Base-by-base conservation (phyloP, 2,888 invertebrate genomes). In the Rhorus exstirpatorius region DNA sequence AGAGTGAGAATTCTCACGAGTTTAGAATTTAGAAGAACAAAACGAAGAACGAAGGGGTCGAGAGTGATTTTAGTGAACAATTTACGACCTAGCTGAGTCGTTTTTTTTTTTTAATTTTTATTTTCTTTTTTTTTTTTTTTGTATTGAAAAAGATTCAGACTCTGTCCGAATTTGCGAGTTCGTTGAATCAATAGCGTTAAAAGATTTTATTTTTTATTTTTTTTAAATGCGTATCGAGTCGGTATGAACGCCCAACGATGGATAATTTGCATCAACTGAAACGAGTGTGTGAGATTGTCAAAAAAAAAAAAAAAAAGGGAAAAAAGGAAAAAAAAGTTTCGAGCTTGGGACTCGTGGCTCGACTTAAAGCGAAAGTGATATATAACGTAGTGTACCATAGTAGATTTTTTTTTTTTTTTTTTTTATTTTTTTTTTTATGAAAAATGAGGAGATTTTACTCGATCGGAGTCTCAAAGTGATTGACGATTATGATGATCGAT, bases 321-420 rank as follows among this genome's bases (percentile, higher is more conserved):
- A 8, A 46, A 7, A 49, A 24, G 35, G n/a, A n/a, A n/a, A 46
- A n/a, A 44, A 53, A 67, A 49, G 76, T 65, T 76, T 76, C 76
- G 80, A 71, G 75, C 55, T 70, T 81, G 71, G 71, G 71, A 81
- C 63, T 77, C 67, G 76, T 60, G 63, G 58, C 61, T 72, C 72
- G 77, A 80, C 61, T 75, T 75, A 38, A 75, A 68, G 70, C 77
- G 77, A 77, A 81, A 81, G 81, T 81, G 81, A 81, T 81, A 81
- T 81, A 76, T 49, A 49, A 49, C 10, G 46, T 72, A 81, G 71
- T 67, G 31, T 81, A 81, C 58, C 63, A 67, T 76, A 76, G 53
- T 65, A 63, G 63, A n/a, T 12, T 67, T 68, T 61, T 19, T 58
- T 55, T 44, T 44, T 60, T 46, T 19, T 35, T 24, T 49, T 4